Evolutionary conservation across 2,888 invertebrate genomes (phyloP), one percentile per base, ranked within the genome.

Genomic region (Hypolimnas misippus): DNA sequence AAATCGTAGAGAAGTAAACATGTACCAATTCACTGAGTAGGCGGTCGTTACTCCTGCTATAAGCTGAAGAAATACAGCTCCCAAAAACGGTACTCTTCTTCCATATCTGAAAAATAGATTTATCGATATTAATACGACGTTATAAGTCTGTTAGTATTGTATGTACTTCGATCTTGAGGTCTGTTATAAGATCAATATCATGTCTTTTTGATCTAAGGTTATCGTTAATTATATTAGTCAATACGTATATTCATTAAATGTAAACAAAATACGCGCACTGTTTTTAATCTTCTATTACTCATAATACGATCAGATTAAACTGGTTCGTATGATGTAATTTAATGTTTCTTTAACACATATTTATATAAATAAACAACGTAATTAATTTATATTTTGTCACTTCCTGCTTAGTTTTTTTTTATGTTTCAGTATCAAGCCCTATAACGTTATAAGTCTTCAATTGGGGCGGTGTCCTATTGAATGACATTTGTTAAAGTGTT

Each of bases 31-130:
- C 2, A 96, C 94, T 0, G 95, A 94, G 66, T 95, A 92, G 0
- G 96, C 95, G 17, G 96, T 95, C 0, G 93, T 91, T 8, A 95
- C 93, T 12, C 97, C 97, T 17, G 94, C 93, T 63, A 94, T 79
- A 3, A 96, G 89, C 84, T 97, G 97, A 40, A 97, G 87, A 49
- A 95, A 87, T 14, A 97, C 95, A 3, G 96, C 95, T 42, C 93
- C 86, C 57, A 97, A 92, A 74, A 97, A 93, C 0, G 96, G 96
- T 63, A 93, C 85, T 71, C 96, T 95, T 59, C 97, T 93, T 0
- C 97, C 97, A 76, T 89, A 96, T 78, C 97, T 97, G 81, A 16
- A 84, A 57, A 1, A 31, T 19, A 55, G 7, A 44, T 33, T 29
- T 52, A 68, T 35, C 57, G 51, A 35, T 16, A 5, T 35, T 14